Evolutionary conservation across 2,888 invertebrate species (phyloP).

Genomic region (Monoplex corrugatus): DNA sequence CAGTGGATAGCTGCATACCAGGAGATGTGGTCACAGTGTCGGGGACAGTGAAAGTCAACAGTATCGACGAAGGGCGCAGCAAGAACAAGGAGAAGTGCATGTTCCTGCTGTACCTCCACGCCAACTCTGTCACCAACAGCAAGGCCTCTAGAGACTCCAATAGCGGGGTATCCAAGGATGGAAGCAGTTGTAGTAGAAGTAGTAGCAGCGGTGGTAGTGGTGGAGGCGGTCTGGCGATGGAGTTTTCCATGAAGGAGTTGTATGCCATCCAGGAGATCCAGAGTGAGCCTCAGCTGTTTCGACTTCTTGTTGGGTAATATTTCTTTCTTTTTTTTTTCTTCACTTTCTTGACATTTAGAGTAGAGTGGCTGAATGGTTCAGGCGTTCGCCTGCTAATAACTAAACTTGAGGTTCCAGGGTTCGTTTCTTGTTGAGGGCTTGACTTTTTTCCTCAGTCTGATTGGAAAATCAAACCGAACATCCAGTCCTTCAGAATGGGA

Average conservation of each 20-base stretch:
- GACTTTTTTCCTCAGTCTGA: neutral
- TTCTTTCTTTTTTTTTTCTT: neutral
- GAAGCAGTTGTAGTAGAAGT: conserved; percentile 84
- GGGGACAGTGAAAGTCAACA: conserved; percentile 88
- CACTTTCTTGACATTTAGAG: neutral
- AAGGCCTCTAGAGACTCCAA: conserved; percentile 78
- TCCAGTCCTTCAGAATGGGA: too few relatives aligned
- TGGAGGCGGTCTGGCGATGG: conserved; percentile 83
- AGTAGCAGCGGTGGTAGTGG: conserved; percentile 61
- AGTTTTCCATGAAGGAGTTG: conserved; percentile 88
- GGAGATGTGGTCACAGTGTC: conserved; percentile 94
- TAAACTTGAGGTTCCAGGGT: too few relatives aligned
- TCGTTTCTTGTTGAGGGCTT: neutral
- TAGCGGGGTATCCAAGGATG: conserved; percentile 51
- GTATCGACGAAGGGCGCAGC: conserved; percentile 76
- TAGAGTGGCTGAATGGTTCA: too few relatives aligned
- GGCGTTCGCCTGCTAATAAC: too few relatives aligned
- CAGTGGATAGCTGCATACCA: conserved; percentile 90
- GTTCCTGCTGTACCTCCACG: conserved; percentile 88
- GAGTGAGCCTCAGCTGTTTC: conserved; percentile 88
- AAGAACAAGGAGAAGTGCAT: conserved; percentile 82
- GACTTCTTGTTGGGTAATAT: conserved; percentile 87
- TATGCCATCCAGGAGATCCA: conserved; percentile 89
- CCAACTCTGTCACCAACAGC: conserved; percentile 89
- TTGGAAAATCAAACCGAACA: too few relatives aligned